Base-by-base conservation (phyloP, 1,140 invertebrate species). In the Leptonema lineaticorne region DNA sequence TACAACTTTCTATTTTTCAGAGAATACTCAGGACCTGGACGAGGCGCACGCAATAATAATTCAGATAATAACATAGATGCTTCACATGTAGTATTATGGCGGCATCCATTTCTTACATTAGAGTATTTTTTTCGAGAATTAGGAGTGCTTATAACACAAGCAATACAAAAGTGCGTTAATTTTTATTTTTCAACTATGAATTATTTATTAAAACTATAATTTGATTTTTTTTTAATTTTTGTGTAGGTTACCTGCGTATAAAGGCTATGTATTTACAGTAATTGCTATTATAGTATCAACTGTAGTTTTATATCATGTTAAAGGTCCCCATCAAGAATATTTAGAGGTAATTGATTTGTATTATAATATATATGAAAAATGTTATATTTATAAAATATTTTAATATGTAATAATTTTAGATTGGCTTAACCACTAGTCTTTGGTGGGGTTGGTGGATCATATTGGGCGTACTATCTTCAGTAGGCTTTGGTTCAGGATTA, bases 401-500 rank as follows among this genome's bases (percentile, higher is more conserved):
- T 33, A 33, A n/a, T n/a, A 14, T 4, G 11, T 41, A 2, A 41
- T 41, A 28, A 20, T 70, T 67, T 28, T 46, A 73, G 71, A 48
- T 67, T n/a, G 67, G 69, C 11, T 30, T 73, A 11, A 29, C 69
- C 0, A 68, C 67, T 0, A 63, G 66, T 27, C 57, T 73, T 18
- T 83, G 80, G 81, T 83, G 80, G 78, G 78, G 80, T 29, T 99
- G 97, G 84, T 99, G 97, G 97, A 83, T 97, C 69, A 90, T 95
- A 9, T 85, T 99, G 53, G 97, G 97, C 29, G 90, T 99, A 18
- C 85, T 99, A 58, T 98, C 96, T 22, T 98, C 96, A 8, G 95
- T 99, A 50, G 97, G 98, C 1, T 84, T 99, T 28, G 98, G 98
- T 11, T 98, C 96, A 0, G 98, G 97, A 5, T 86, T 99, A 24